Conservation (phyloP, 1,140 invertebrate species). For the Trichonephila clavata region DNA sequence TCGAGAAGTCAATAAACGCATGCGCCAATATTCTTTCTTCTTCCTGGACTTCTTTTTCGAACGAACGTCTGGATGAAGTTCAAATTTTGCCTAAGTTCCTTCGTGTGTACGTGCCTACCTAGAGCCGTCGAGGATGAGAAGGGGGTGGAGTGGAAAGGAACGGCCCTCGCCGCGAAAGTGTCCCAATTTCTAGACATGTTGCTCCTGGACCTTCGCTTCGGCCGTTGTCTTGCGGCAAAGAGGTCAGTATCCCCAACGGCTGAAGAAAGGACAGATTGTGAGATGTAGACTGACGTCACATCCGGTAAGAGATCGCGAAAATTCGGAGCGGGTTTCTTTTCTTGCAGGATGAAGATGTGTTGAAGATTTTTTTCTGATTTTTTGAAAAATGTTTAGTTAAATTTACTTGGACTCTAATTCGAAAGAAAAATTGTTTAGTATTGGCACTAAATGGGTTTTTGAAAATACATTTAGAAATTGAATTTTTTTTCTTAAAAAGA, state of each 20-base stretch:
- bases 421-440: neutral
- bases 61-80: neutral
- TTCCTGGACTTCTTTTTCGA: neutral
- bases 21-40: constrained; percentile 3
- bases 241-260: neutral
- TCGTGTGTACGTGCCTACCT: neutral
- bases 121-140: neutral
- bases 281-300: constrained; percentile 5
- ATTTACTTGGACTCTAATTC: neutral
- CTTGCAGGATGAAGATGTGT: neutral
- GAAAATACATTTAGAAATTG: no score
- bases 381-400: neutral
- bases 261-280: constrained; percentile 7
- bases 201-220: constrained; percentile 40
- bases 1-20: constrained; percentile 34
- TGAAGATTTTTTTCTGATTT: no score
- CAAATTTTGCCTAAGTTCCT: neutral
- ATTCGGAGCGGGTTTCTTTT: neutral
- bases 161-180: constrained; percentile 9
- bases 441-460: no score
- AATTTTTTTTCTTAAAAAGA: no score
- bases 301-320: constrained; percentile 12
- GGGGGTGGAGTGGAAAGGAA: constrained; percentile 1
- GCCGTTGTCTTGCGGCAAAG: constrained; percentile 28
- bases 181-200: constrained; percentile 53